Evolutionary conservation across 2,888 invertebrate genomes (phyloP).

Genomic region (Nesidiocoris tenuis): DNA sequence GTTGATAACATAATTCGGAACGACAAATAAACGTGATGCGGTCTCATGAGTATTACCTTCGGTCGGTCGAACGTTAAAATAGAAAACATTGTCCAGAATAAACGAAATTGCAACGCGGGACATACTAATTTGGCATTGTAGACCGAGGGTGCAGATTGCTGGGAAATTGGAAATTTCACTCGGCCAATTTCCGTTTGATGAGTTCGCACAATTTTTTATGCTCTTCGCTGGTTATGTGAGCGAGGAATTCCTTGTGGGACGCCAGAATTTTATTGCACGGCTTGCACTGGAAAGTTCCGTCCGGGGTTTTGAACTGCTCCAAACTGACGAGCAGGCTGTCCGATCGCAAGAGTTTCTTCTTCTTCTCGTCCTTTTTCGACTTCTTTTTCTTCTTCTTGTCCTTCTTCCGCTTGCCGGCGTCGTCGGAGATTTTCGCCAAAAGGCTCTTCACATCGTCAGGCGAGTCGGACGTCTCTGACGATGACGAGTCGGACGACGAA

Average conservation of each 20-base stretch:
- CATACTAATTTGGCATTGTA: too few species aligned
- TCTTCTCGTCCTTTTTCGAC: conserved; percentile 12
- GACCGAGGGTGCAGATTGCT: too few species aligned
- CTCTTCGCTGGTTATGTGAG: conserved; percentile 3
- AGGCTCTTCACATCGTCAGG: not conserved
- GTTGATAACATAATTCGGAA: too few species aligned
- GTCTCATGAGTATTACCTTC: too few species aligned
- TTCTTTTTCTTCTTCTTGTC: conserved; percentile 22
- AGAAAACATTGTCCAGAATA: too few species aligned
- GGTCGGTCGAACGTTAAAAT: too few species aligned
- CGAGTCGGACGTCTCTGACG: not conserved
- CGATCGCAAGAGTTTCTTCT: not conserved
- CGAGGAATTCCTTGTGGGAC: conserved; percentile 4
- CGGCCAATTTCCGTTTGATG: conserved; percentile 2
- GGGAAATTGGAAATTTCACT: not conserved
- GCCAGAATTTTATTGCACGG: not conserved
- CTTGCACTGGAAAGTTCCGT: conserved; percentile 14
- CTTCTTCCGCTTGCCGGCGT: not conserved
- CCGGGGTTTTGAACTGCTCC: conserved; percentile 2
- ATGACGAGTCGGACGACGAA: not conserved
- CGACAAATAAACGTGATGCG: too few species aligned
- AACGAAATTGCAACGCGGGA: too few species aligned
- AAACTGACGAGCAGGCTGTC: not conserved
- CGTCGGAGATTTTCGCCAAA: not conserved
- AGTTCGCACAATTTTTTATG: conserved; percentile 19